These are phyloP conservation scores for Octopus bimaculoides DNA, from an alignment of 1,140 invertebrate genomes.

Conservation along the genomic window DNA sequence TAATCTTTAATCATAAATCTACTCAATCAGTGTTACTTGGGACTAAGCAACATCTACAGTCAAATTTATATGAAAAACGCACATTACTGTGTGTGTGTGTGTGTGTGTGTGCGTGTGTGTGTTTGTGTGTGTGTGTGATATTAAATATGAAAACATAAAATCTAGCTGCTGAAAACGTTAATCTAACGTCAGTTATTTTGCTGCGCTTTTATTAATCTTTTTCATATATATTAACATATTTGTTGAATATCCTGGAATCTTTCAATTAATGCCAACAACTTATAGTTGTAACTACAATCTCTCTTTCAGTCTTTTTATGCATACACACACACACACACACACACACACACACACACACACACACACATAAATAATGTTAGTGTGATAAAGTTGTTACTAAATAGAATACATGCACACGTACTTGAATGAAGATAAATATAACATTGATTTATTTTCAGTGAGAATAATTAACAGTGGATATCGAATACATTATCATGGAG, in stretches of 20 bases:
- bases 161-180: no score
- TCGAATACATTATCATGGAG: constrained; percentile 11
- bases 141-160: neutral
- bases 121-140: neutral
- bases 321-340: neutral
- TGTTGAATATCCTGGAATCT: no score
- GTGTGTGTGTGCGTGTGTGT: neutral
- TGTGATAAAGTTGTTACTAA: neutral
- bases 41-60: neutral
- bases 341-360: neutral
- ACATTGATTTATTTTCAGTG: constrained; percentile 12
- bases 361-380: neutral
- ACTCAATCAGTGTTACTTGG: no score
- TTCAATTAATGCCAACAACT: no score
- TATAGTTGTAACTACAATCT: no score
- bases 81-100: neutral
- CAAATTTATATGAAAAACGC: neutral
- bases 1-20: no score
- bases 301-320: neutral
- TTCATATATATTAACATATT: no score
- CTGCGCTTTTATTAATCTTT: no score
- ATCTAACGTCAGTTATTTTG: no score
- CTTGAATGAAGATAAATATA: neutral
- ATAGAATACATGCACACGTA: neutral
- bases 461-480: neutral